A percentile compares a stretch with the other conserved stretches of the same genome.
Evolutionary conservation across 92 coral and sea anemone genomes (phyloP).

Genomic region (Phenganax marumi): DNA sequence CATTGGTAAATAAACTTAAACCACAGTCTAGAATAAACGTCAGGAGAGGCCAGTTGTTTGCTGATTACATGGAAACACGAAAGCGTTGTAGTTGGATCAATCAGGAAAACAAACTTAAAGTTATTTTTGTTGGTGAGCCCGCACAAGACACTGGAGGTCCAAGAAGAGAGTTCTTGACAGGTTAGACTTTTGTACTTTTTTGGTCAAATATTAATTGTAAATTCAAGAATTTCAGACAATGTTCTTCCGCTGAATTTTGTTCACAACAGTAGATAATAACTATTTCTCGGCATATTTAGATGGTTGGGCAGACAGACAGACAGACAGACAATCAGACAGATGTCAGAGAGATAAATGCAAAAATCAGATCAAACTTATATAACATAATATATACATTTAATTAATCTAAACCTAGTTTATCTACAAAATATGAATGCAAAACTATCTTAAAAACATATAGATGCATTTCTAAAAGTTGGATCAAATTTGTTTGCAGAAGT

Average conservation of each 20-base stretch:
- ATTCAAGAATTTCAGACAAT: constrained; percentile 16
- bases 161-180: constrained; percentile 54
- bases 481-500: constrained; percentile 40
- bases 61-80: constrained; percentile 52
- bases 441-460: not conserved
- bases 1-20: constrained; percentile 41
- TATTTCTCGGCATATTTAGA: too few relatives aligned
- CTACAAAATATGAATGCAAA: not conserved
- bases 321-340: too few relatives aligned
- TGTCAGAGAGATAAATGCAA: too few relatives aligned
- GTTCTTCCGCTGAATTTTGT: not conserved
- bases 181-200: constrained; percentile 31
- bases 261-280: too few relatives aligned
- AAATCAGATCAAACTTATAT: too few relatives aligned
- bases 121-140: constrained; percentile 59
- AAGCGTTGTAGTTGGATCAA: constrained; percentile 49
- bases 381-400: not conserved
- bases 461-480: constrained; percentile 14
- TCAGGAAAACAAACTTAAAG: constrained; percentile 46
- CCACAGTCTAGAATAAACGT: constrained; percentile 51
- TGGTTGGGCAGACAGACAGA: too few relatives aligned
- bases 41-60: constrained; percentile 45
- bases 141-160: constrained; percentile 61
- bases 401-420: not conserved
- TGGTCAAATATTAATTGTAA: not conserved